These are phyloP conservation scores for Centrocercus urophasianus DNA, from an alignment of 2,113 vertebrate species.

Conservation along the genomic window DNA sequence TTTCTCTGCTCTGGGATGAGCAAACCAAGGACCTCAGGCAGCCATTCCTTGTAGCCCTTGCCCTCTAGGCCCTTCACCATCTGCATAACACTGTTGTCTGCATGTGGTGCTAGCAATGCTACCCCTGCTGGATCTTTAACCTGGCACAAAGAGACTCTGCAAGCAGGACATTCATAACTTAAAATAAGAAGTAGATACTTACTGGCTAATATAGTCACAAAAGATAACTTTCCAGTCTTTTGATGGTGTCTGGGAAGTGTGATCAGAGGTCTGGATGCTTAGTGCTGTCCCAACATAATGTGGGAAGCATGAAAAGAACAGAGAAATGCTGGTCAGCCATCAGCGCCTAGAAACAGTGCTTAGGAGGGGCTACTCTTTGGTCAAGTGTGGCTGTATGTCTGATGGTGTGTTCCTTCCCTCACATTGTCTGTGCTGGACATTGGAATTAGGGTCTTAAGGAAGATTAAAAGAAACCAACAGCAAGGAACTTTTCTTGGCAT, in stretches of 20 bases:
- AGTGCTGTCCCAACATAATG: accelerated
- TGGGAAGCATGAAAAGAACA: background rate
- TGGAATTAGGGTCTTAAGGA: background rate
- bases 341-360: background rate
- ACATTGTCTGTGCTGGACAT: background rate
- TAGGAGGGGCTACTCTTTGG: background rate
- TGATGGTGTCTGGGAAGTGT: accelerated
- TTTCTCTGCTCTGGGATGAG: background rate
- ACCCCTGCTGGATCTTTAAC: background rate
- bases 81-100: background rate
- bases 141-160: background rate
- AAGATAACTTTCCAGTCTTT: background rate
- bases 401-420: background rate
- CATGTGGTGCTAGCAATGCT: accelerated
- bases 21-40: background rate
- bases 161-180: background rate
- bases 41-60: background rate
- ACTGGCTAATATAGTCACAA: background rate
- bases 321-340: background rate
- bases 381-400: background rate
- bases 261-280: background rate
- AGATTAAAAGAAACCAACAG: background rate
- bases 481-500: background rate
- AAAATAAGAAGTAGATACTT: background rate
- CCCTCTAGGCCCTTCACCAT: background rate